These are phyloP conservation scores for Formica exsecta DNA, from an alignment of 1,140 invertebrate genomes.

Conservation along the genomic window DNA sequence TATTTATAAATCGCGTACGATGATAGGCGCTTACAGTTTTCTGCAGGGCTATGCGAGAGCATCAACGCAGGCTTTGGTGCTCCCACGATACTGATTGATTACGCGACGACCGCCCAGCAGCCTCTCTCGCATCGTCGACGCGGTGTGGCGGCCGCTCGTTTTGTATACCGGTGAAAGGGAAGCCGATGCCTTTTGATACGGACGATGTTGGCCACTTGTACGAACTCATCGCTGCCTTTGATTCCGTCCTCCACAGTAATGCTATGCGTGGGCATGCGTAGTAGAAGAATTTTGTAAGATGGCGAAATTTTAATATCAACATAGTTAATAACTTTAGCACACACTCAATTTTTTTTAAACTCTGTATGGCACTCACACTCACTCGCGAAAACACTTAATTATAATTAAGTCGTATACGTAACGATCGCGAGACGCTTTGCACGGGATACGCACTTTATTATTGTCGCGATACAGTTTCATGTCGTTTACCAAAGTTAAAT, in stretches of 20 bases:
- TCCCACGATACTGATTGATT: slow-evolving; percentile 82
- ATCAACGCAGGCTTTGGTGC: slow-evolving; percentile 73
- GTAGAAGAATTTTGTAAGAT: slow-evolving; percentile 3
- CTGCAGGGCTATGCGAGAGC: slow-evolving; percentile 39
- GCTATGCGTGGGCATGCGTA: slow-evolving; percentile 9
- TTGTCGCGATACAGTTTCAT: too few species aligned
- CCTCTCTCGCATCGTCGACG: slow-evolving; percentile 67
- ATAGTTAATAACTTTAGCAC: background rate
- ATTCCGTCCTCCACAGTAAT: slow-evolving; percentile 24
- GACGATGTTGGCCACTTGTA: slow-evolving; percentile 69
- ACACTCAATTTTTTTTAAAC: background rate
- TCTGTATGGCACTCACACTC: too few species aligned
- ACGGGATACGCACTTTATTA: too few species aligned
- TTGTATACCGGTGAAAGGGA: slow-evolving; percentile 76
- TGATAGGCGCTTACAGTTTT: slow-evolving; percentile 68
- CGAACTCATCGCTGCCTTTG: slow-evolving; percentile 56
- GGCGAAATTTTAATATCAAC: slow-evolving; percentile 14
- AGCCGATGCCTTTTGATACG: slow-evolving; percentile 79
- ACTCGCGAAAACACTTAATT: too few species aligned
- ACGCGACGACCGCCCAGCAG: slow-evolving; percentile 73
- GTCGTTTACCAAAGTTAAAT: too few species aligned
- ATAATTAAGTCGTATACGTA: too few species aligned
- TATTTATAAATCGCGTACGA: slow-evolving; percentile 50
- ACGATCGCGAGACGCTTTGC: too few species aligned
- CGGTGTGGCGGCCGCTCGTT: slow-evolving; percentile 65